Evolutionary conservation across 1,140 invertebrate species (phyloP).

Genomic region (Drosophila cardini): DNA sequence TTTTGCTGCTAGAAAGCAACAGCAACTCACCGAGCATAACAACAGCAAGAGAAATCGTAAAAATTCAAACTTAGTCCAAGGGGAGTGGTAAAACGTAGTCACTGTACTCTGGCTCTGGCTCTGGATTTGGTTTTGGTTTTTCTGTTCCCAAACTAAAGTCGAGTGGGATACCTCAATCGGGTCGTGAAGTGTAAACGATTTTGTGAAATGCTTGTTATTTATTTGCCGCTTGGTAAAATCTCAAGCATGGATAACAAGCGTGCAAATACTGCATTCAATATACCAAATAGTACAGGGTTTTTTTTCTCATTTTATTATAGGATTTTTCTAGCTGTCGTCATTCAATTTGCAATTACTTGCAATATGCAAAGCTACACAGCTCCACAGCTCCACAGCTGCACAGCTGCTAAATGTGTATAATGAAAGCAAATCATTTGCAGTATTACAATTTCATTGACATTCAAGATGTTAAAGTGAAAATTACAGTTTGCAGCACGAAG

Average conservation of each 20-base stretch:
- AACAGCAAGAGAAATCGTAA: conserved; percentile 36
- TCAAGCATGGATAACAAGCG: conserved; percentile 32
- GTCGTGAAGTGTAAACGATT: conserved; percentile 60
- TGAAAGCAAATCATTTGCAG: neutral
- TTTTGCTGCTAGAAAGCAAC: neutral
- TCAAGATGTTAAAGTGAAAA: neutral
- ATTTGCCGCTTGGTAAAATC: conserved; percentile 75
- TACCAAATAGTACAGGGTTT: neutral
- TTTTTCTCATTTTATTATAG: too few relatives aligned
- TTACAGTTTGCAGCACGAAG: neutral
- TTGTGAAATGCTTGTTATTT: conserved; percentile 67
- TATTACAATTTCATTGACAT: neutral
- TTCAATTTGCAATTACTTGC: too few relatives aligned
- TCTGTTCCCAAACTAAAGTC: conserved; percentile 19
- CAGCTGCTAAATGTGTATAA: too few relatives aligned
- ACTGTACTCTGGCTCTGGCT: neutral
- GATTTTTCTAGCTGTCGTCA: too few relatives aligned
- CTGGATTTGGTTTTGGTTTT: conserved; percentile 16
- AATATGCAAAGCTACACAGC: too few relatives aligned
- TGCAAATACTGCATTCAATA: conserved; percentile 13
- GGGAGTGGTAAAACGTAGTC: neutral
- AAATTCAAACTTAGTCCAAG: conserved; percentile 24
- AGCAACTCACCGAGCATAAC: neutral
- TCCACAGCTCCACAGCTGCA: too few relatives aligned
- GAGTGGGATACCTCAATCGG: conserved; percentile 23